Evolutionary conservation across 2,113 vertebrate genomes (phyloP).

Genomic region (Seriola rivoliana): DNA sequence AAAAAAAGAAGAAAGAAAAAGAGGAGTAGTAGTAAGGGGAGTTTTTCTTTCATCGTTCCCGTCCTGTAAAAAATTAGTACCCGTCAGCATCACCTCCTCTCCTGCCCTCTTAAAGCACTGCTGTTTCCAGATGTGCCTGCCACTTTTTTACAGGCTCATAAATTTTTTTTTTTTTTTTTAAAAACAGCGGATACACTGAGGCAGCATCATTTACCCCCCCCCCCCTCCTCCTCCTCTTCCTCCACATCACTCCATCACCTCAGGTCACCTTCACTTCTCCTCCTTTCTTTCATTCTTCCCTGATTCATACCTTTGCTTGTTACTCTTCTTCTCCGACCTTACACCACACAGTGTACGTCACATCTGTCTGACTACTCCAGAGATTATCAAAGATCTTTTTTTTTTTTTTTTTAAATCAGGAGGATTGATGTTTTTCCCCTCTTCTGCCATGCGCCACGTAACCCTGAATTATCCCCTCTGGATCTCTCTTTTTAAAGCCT

Average conservation of each 20-base stretch:
- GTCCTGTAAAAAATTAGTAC: constrained; percentile 73
- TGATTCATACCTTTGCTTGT: constrained; percentile 1
- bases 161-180: constrained; percentile 15
- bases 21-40: background rate
- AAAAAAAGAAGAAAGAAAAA: background rate
- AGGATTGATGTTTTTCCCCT: constrained; percentile 15
- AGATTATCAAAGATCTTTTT: constrained; percentile 37
- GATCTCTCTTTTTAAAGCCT: constrained; percentile 38
- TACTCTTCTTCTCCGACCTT: background rate
- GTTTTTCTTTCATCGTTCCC: constrained; percentile 48
- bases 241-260: constrained; percentile 26
- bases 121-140: constrained; percentile 80
- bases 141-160: constrained; percentile 69
- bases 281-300: constrained; percentile 5
- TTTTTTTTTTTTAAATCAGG: constrained; percentile 18
- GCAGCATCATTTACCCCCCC: constrained; percentile 57
- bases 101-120: constrained; percentile 52
- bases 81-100: constrained; percentile 80
- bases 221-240: background rate
- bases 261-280: constrained; percentile 52
- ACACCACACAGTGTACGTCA: background rate
- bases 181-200: constrained; percentile 66
- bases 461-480: constrained; percentile 38
- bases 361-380: constrained; percentile 43
- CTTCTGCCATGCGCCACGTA: background rate